These are phyloP conservation scores for Teinopalpus imperialis DNA, from an alignment of 2,888 invertebrate genomes.

Conservation along the genomic window DNA sequence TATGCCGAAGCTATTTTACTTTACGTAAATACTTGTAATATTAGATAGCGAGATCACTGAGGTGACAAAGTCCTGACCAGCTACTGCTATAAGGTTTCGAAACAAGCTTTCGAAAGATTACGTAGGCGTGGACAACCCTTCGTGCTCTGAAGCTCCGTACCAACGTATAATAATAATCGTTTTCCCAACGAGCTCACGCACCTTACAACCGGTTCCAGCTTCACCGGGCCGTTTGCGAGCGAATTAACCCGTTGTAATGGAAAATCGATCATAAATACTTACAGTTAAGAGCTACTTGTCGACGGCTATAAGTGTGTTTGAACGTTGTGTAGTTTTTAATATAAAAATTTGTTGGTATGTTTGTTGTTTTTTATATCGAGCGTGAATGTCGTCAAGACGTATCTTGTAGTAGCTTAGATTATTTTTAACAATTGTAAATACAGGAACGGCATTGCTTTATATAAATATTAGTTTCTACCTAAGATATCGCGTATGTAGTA, in stretches of 20 bases:
- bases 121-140: slow-evolving; percentile 29
- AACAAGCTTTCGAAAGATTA: slow-evolving; percentile 29
- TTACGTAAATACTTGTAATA: too few species aligned
- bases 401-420: slow-evolving; percentile 7
- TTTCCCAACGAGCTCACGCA: slow-evolving; percentile 64
- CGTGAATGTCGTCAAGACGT: slow-evolving; percentile 13
- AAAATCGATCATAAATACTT: slow-evolving; percentile 34
- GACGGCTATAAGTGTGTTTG: background rate
- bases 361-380: slow-evolving; percentile 17
- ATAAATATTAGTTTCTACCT: too few species aligned
- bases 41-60: too few species aligned
- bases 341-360: slow-evolving; percentile 25
- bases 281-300: slow-evolving; percentile 22
- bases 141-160: slow-evolving; percentile 50
- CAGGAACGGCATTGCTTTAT: too few species aligned
- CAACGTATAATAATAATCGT: slow-evolving; percentile 60
- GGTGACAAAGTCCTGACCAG: slow-evolving; percentile 15
- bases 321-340: slow-evolving; percentile 12
- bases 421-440: background rate
- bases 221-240: slow-evolving; percentile 27
- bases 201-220: slow-evolving; percentile 56
- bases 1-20: too few species aligned
- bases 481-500: too few species aligned
- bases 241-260: slow-evolving; percentile 24
- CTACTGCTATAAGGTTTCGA: slow-evolving; percentile 29